These are phyloP conservation scores for Drosophila anomalata DNA, from an alignment of 2,888 invertebrate genomes.

Conservation along the genomic window DNA sequence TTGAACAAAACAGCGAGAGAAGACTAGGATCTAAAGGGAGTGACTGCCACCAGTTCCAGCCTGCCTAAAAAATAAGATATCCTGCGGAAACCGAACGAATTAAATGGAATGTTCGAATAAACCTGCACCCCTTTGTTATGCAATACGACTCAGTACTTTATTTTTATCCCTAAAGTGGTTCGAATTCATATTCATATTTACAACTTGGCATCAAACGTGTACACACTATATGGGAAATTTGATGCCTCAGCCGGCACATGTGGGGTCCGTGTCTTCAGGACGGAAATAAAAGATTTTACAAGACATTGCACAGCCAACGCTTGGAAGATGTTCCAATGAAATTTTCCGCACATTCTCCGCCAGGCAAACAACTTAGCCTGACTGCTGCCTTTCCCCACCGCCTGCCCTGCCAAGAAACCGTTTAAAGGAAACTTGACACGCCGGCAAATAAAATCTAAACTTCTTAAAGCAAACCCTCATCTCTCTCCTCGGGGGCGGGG, in stretches of 20 bases:
- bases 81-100: neutral
- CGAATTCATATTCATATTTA: conserved; percentile 67
- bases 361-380: conserved; percentile 64
- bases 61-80: neutral
- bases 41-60: neutral
- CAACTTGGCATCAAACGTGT: conserved; percentile 43
- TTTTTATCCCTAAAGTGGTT: conserved; percentile 54
- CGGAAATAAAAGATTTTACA: conserved; percentile 77
- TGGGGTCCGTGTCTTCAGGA: conserved; percentile 35
- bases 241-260: conserved; percentile 39
- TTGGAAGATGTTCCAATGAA: conserved; percentile 8
- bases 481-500: neutral
- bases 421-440: conserved; percentile 75
- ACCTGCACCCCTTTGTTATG: neutral
- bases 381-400: conserved; percentile 1
- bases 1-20: neutral
- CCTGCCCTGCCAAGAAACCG: conserved; percentile 10
- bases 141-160: conserved; percentile 2
- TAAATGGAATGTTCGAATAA: neutral
- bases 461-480: conserved; percentile 61
- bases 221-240: conserved; percentile 26
- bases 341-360: conserved; percentile 22
- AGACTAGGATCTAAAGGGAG: neutral
- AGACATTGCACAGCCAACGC: conserved; percentile 68
- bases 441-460: conserved; percentile 62